Evolutionary conservation across 2,888 invertebrate genomes (phyloP).

Genomic region (Lasioglossum oenotherae): DNA sequence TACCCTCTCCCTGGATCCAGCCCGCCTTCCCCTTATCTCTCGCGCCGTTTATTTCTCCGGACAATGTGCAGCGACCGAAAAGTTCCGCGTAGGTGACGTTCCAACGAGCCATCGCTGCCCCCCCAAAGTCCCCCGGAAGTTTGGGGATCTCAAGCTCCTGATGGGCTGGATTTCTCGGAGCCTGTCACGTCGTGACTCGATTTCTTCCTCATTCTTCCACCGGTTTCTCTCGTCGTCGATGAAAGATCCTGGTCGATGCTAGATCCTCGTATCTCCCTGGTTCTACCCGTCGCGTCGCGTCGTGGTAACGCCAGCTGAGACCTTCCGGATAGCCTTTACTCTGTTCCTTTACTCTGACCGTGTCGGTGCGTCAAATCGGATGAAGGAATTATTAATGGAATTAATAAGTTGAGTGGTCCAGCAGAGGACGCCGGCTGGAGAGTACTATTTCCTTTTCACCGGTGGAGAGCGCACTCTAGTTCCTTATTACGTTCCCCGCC

Average conservation of each 20-base stretch:
- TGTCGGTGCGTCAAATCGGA: constrained; percentile 65
- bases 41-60: constrained; percentile 53
- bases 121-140: constrained; percentile 30
- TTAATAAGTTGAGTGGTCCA: constrained; percentile 72
- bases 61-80: constrained; percentile 71
- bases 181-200: not conserved
- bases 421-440: constrained; percentile 48
- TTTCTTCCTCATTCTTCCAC: not conserved
- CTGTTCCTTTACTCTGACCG: not conserved
- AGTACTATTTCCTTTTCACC: constrained; percentile 66
- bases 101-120: constrained; percentile 15
- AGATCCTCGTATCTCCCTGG: not conserved
- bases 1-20: not conserved
- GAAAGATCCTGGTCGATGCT: not conserved
- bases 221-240: not conserved
- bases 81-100: constrained; percentile 65
- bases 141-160: constrained; percentile 36
- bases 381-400: constrained; percentile 72
- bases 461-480: constrained; percentile 64
- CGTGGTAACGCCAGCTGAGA: not conserved
- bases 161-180: constrained; percentile 26
- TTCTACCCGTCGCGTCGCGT: not conserved
- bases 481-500: constrained; percentile 70
- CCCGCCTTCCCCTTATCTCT: constrained; percentile 47
- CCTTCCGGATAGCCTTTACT: not conserved